Percentiles rank a stretch among this genome's conserved stretches.
Evolutionary conservation across 2,797 vertebrate genomes (phyloP).

Genomic region (Cuculus canorus): DNA sequence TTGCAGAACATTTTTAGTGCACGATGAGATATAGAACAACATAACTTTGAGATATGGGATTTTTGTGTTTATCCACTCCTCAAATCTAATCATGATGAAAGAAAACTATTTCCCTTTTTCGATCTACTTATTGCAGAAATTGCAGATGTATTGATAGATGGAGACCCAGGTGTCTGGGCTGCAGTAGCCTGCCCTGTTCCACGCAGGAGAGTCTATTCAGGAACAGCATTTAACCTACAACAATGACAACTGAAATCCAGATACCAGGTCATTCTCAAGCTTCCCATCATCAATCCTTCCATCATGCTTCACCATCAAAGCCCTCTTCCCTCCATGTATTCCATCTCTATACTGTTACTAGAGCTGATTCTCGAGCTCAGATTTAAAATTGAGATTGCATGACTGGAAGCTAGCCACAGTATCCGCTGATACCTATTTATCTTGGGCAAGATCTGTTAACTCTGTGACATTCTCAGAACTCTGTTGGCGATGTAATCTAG

Average conservation of each 20-base stretch:
- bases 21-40: not conserved
- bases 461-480: conserved; percentile 43
- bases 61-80: not conserved
- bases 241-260: not conserved
- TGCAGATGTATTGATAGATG: not conserved
- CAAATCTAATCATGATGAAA: not conserved
- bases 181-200: not conserved
- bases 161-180: not conserved
- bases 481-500: conserved; percentile 49
- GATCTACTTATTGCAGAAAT: not conserved
- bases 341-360: not conserved
- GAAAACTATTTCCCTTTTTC: not conserved
- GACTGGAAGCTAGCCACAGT: not conserved
- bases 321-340: not conserved
- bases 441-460: conserved; percentile 31
- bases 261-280: not conserved
- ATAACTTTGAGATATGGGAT: not conserved
- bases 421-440: conserved; percentile 27
- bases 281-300: not conserved
- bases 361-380: not conserved
- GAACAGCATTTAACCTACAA: not conserved
- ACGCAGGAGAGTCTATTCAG: not conserved
- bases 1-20: not conserved
- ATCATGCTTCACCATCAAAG: not conserved
- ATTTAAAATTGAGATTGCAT: conserved; percentile 24